Conservation (phyloP, 1,140 invertebrate species). For the Nautilus pompilius region DNA sequence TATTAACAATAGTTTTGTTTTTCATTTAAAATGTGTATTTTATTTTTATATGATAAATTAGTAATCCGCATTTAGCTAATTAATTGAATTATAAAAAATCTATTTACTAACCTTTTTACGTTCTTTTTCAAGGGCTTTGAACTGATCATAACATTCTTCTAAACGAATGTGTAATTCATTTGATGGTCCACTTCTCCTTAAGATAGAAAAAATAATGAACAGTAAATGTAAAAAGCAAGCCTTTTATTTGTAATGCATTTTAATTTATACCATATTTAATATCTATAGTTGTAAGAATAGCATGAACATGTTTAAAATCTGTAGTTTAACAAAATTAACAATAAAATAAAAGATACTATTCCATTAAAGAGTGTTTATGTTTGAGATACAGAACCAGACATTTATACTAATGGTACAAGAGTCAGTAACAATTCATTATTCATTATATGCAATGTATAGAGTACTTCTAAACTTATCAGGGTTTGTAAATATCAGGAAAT, state of each 20-base stretch:
- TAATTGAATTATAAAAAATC: background rate
- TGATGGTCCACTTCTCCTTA: slow-evolving; percentile 61
- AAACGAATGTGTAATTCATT: slow-evolving; percentile 70
- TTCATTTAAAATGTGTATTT: background rate
- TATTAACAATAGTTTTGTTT: too few relatives aligned
- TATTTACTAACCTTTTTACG: slow-evolving; percentile 65
- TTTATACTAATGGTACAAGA: too few relatives aligned
- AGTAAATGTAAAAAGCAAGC: background rate
- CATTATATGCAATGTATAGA: too few relatives aligned
- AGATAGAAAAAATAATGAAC: slow-evolving; percentile 6
- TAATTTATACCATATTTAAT: background rate
- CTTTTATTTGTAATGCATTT: background rate
- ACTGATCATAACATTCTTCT: slow-evolving; percentile 80
- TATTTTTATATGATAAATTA: background rate
- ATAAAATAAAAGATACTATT: background rate
- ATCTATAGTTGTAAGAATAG: background rate
- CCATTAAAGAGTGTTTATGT: background rate
- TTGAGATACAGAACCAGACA: too few relatives aligned
- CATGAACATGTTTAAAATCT: background rate
- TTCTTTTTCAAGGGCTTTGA: slow-evolving; percentile 77
- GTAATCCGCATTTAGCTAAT: background rate
- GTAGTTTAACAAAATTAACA: background rate
- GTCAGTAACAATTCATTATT: too few relatives aligned
- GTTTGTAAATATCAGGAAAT: too few relatives aligned
- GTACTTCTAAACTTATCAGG: too few relatives aligned